Base-by-base conservation (phyloP, 1,140 invertebrate genomes). In the Carposina sasakii region DNA sequence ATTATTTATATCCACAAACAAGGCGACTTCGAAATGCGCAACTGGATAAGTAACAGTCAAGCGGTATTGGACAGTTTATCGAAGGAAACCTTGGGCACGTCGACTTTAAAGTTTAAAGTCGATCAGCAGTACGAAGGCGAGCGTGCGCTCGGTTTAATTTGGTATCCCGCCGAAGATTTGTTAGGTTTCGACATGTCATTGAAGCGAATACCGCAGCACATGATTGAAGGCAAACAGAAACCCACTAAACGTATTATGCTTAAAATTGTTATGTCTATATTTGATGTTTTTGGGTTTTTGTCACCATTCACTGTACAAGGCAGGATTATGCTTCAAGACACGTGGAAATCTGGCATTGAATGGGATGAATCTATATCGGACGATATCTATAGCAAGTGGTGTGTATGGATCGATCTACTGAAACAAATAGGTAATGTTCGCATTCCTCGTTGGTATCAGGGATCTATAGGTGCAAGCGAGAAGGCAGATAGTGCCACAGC, bases 281-380 rank as follows among this genome's bases (percentile, higher is more conserved):
- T 64, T 49, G 70, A 77, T 48, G 68, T 66, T 6, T 40, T 71
- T 8, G 73, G 71, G 6, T 60, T 68, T 6, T 17, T 77, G 3
- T 22, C 57, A 1, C 63, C 71, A 3, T 59, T 67, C 3, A 52
- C 48, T 8, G 52, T 76, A n/a, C 39, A 39, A 10, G 19, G 43
- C 1, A 76, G 69, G 46, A 70, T 76, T 0, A 21, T 78, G 6
- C 15, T 76, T 0, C 73, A 77, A 57, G 52, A 63, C 1, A 48
- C 71, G 5, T 78, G 76, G 71, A 42, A 52, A 19, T 33, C 20
- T 8, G 36, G 48, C 2, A 51, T 65, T 17, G 60, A 50, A 16
- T 77, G 75, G 73, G 70, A 81, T 34, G 49, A 63, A 6, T 13
- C 16, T 8, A 4, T 73, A 2, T n/a, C 3, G 9, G 20, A 22